phyloP scores from a whole-genome alignment of 2,888 invertebrate genomes.

The Gasteruption jaculator region DNA sequence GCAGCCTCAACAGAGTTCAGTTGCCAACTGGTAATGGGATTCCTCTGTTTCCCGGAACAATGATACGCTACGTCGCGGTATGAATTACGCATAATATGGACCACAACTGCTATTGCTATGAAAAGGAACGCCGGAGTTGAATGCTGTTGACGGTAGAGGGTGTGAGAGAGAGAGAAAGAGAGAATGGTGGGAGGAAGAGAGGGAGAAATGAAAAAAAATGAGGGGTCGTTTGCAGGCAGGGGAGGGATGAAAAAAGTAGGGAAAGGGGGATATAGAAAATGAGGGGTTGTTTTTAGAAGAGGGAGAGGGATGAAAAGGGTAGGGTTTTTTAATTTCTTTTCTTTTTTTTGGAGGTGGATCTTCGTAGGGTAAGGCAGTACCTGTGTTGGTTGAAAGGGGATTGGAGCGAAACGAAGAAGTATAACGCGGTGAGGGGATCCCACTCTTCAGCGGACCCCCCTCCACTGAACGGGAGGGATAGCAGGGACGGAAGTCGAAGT shows the following conservation, averaged over 20 bases:
- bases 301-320: conserved; percentile 13
- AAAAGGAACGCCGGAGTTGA: neutral
- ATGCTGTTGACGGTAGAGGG: conserved; percentile 19
- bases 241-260: conserved; percentile 5
- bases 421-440: too few relatives aligned
- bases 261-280: conserved; percentile 16
- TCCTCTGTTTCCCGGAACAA: conserved; percentile 48
- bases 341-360: too few relatives aligned
- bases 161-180: neutral
- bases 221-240: neutral
- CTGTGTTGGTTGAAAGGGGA: too few relatives aligned
- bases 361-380: too few relatives aligned
- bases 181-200: too few relatives aligned
- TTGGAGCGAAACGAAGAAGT: too few relatives aligned
- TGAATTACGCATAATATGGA: conserved; percentile 44
- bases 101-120: conserved; percentile 13
- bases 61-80: conserved; percentile 45
- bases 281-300: conserved; percentile 9
- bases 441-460: too few relatives aligned
- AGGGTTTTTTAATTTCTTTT: too few relatives aligned
- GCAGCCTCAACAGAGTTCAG: conserved; percentile 39
- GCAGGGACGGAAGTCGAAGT: too few relatives aligned
- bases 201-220: conserved; percentile 7
- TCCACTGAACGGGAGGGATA: too few relatives aligned
- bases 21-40: conserved; percentile 49